Conservation (phyloP, 2,888 invertebrate genomes). For the Oeneis ivallda region DNA sequence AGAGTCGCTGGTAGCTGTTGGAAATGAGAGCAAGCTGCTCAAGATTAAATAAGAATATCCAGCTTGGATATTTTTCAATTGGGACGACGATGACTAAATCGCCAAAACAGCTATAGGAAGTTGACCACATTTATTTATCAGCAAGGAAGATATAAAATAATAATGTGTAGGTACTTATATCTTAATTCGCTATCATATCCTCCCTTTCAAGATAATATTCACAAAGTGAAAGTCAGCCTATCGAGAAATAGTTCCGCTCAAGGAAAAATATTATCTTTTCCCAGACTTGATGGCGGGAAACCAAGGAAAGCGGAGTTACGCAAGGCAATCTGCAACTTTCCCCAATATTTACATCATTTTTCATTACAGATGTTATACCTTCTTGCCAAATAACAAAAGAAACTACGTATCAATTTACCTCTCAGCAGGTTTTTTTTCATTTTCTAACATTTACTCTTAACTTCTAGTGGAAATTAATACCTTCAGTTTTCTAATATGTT, state of each 20-base stretch:
- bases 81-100: too few species aligned
- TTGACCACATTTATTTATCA: too few species aligned
- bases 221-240: slow-evolving; percentile 12
- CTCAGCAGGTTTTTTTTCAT: neutral
- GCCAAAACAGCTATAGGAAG: too few species aligned
- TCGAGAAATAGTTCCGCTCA: slow-evolving; percentile 1
- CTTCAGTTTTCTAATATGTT: too few species aligned
- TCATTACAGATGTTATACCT: neutral
- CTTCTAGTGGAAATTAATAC: too few species aligned
- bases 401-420: neutral
- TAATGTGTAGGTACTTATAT: too few species aligned
- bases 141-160: too few species aligned
- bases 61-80: too few species aligned
- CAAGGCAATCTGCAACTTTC: neutral
- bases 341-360: neutral
- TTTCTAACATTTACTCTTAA: neutral
- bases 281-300: slow-evolving; percentile 23
- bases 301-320: slow-evolving; percentile 3
- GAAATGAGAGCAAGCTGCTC: too few species aligned
- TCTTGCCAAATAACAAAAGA: neutral
- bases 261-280: neutral
- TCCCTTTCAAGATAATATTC: slow-evolving; percentile 7
- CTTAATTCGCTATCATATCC: neutral
- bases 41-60: too few species aligned
- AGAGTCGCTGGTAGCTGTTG: too few species aligned